A percentile compares a stretch with the other conserved stretches of the same genome.
These are phyloP conservation scores for Leucania comma DNA, from an alignment of 2,888 invertebrate genomes.

Conservation along the genomic window DNA sequence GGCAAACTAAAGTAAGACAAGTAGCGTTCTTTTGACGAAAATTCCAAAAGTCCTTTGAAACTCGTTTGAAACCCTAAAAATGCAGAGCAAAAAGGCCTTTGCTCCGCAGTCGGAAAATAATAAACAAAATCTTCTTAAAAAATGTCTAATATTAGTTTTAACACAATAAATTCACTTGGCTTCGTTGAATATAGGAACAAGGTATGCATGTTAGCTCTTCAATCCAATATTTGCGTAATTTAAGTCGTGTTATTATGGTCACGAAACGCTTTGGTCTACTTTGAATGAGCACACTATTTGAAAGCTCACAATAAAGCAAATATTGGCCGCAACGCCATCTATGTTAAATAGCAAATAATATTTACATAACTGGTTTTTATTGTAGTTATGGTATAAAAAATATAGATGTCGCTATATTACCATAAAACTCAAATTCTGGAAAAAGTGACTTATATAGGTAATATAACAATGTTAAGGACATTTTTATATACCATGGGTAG, in stretches of 20 bases:
- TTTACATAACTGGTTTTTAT: rapidly evolving
- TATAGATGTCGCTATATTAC: slow-evolving; percentile 24
- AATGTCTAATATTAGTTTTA: background rate
- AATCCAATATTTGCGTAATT: slow-evolving; percentile 48
- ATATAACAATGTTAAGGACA: no score
- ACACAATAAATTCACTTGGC: background rate
- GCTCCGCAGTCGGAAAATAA: no score
- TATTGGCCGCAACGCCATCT: slow-evolving; percentile 15
- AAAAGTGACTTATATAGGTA: no score
- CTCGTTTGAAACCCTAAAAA: no score
- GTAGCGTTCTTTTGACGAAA: no score
- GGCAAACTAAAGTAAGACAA: no score
- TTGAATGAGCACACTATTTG: slow-evolving; percentile 8
- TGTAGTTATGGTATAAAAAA: background rate
- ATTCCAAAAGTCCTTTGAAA: no score
- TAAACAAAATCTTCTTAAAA: no score
- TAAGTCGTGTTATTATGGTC: slow-evolving; percentile 27
- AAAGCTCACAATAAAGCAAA: background rate
- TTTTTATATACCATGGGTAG: no score
- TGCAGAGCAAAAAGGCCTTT: no score
- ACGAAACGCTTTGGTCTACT: slow-evolving; percentile 28
- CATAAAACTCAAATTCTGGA: no score
- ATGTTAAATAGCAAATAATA: background rate
- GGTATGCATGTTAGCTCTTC: slow-evolving; percentile 29
- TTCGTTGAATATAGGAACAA: background rate